Percentiles rank a stretch among this genome's conserved stretches.
Conservation (phyloP, 2,113 vertebrate species). For the Columbina picui region DNA sequence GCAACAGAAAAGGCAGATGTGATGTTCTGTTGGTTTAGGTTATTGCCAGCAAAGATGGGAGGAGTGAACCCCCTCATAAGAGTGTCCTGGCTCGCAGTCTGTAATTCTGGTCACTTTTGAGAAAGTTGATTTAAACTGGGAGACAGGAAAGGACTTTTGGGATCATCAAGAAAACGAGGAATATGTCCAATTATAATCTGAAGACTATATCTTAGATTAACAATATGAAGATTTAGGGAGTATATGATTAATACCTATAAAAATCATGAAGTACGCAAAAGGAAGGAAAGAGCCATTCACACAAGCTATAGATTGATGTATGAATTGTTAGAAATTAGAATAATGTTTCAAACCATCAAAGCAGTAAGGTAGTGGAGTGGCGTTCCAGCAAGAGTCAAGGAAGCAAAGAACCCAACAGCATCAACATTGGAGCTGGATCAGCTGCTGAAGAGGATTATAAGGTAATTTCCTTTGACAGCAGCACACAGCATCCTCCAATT, state of each 20-base stretch:
- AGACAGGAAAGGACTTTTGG: not conserved
- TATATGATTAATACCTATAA: not conserved
- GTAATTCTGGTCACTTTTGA: not conserved
- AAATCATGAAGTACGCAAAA: not conserved
- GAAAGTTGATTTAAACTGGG: not conserved
- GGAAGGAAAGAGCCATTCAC: not conserved
- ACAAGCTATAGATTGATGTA: not conserved
- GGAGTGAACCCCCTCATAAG: fast-evolving
- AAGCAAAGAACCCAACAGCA: not conserved
- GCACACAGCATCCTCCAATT: not conserved
- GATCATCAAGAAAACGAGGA: not conserved
- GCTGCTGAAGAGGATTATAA: not conserved
- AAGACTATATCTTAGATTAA: not conserved
- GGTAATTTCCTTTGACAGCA: not conserved
- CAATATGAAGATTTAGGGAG: not conserved
- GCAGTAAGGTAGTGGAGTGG: not conserved
- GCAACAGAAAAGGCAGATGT: not conserved
- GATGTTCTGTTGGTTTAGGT: not conserved
- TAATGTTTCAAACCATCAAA: not conserved
- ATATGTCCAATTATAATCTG: not conserved
- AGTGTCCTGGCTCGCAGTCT: not conserved
- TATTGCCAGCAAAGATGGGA: not conserved
- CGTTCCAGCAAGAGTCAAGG: not conserved
- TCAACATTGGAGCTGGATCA: not conserved
- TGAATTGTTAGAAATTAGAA: not conserved